Base-by-base conservation (phyloP, 2,888 invertebrate genomes). In the Tupiocoris notatus region DNA sequence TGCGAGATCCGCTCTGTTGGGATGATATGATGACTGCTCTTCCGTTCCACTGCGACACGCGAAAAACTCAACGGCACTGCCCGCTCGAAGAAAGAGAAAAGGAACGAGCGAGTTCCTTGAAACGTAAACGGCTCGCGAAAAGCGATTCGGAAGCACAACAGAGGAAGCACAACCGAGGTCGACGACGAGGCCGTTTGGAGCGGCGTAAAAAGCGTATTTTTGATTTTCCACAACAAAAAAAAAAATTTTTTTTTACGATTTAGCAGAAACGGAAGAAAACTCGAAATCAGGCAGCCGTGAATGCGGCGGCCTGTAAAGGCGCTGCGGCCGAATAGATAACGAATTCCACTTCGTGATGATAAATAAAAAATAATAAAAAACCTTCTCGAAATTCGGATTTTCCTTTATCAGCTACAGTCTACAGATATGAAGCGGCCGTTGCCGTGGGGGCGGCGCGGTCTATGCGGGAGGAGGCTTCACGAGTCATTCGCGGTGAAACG, bases 11-110 rank as follows among this genome's bases (percentile, higher is more conserved):
- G 21, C 73, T 73, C 18, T 61, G 73, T 62, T 73, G 73, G 61
- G 73, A 73, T 39, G 39, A 39, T 73, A 73, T 73, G 73, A 62
- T 73, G 73, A 62, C 73, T 70, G 70, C 22, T 73, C 62, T 39
- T 61, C 39, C 17, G 2, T 24, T 62, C 73, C 73, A 73, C 73
- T 21, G 16, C 63, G 62, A n/a, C 3, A 18, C 25, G 58, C 23
- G 9, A 21, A 58, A 59, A 70, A 59, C 20, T 9, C 24, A 22
- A 58, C 58, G 70, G 39, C 39, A 39, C 39, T 12, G 12, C 3
- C 39, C 39, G 39, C 39, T 12, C 12, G 3, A 12, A 12, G 12
- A 39, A 39, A 39, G 39, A 12, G 39, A 7, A 39, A 39, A 39
- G 39, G 39, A 39, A 39, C 39, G n/a, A 59, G 59, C 59, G 59